These are phyloP conservation scores for Scomber colias DNA, from an alignment of 2,113 vertebrate species.

Conservation along the genomic window DNA sequence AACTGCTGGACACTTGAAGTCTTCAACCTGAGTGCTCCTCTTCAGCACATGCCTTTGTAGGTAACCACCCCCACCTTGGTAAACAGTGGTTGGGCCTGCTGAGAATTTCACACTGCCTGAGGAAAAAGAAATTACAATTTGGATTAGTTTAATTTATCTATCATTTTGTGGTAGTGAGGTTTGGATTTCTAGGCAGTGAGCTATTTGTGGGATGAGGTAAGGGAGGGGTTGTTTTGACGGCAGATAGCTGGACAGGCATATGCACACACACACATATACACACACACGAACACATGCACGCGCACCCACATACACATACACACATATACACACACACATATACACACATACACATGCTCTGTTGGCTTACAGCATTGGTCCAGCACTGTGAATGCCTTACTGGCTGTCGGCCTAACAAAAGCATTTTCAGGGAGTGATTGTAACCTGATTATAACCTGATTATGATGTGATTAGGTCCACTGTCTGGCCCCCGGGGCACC, in stretches of 20 bases:
- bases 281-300: no score
- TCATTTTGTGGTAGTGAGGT: neutral
- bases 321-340: neutral
- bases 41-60: neutral
- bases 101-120: neutral
- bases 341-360: conserved; percentile 40
- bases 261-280: no score
- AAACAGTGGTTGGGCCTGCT: neutral
- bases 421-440: conserved; percentile 73
- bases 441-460: conserved; percentile 76
- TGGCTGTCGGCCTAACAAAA: conserved; percentile 65
- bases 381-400: conserved; percentile 37
- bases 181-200: neutral
- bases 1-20: conserved; percentile 8
- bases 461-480: conserved; percentile 74
- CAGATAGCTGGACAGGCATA: conserved; percentile 8
- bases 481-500: conserved; percentile 64
- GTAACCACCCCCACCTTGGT: neutral
- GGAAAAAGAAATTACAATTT: neutral
- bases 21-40: neutral
- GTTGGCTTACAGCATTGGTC: conserved; percentile 53
- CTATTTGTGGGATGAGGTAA: neutral
- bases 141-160: neutral
- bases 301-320: no score
- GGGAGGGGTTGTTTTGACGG: conserved; percentile 63